These are phyloP conservation scores for Regulus satrapa DNA, from an alignment of 2,113 vertebrate genomes.

Conservation along the genomic window DNA sequence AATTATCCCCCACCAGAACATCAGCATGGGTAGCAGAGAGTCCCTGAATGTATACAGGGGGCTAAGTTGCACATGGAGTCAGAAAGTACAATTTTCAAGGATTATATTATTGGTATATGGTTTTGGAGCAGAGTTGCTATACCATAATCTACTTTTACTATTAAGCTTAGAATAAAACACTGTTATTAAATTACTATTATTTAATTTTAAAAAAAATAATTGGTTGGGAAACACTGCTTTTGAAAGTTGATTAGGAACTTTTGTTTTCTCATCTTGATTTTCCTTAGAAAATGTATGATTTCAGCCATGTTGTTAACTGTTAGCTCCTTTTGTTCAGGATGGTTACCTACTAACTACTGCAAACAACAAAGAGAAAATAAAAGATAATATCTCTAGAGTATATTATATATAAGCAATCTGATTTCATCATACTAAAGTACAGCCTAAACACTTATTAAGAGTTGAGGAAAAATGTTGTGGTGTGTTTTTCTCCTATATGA, in stretches of 20 bases:
- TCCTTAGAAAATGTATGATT: not conserved
- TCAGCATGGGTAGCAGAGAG: not conserved
- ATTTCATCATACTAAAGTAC: not conserved
- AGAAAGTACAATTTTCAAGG: not conserved
- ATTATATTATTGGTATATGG: accelerated
- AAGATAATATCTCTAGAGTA: not conserved
- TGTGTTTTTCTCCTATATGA: no score
- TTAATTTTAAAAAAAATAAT: not conserved
- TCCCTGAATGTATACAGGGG: not conserved
- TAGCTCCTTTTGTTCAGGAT: not conserved
- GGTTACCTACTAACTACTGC: not conserved
- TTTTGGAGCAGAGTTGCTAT: not conserved
- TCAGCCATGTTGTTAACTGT: not conserved
- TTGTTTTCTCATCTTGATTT: not conserved
- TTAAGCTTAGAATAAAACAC: not conserved
- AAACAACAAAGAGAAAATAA: not conserved
- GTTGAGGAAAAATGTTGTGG: not conserved
- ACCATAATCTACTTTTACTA: not conserved
- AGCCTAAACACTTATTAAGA: not conserved
- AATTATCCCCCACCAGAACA: not conserved
- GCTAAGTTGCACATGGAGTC: not conserved
- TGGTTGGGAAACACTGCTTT: not conserved
- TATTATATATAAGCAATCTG: not conserved
- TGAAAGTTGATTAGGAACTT: not conserved
- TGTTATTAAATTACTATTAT: not conserved